These are phyloP conservation scores for Papilio gigon DNA, from an alignment of 2,888 invertebrate species.

Conservation along the genomic window DNA sequence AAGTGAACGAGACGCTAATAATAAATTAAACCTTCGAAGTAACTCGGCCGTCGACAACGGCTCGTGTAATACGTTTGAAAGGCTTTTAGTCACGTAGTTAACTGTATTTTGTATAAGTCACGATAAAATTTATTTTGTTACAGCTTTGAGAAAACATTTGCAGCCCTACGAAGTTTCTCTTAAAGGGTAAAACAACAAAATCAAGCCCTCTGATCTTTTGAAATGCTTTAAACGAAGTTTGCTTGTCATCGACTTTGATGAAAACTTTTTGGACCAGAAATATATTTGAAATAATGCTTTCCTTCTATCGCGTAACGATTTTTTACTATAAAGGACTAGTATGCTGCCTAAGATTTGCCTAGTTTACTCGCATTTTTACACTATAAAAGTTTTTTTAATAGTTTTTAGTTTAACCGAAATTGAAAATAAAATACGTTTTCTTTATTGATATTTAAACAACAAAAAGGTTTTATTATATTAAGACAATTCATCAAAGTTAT, in stretches of 20 bases:
- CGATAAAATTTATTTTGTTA: background rate
- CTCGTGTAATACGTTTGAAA: slow-evolving; percentile 8
- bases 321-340: background rate
- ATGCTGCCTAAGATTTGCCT: too few relatives aligned
- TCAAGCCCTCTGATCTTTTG: background rate
- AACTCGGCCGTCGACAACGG: slow-evolving; percentile 23
- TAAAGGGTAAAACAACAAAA: background rate
- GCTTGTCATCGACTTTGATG: background rate
- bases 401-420: too few relatives aligned
- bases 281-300: background rate
- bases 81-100: slow-evolving; percentile 17
- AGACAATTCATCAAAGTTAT: background rate
- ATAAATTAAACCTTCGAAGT: slow-evolving; percentile 31
- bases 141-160: background rate
- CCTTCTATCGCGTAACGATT: background rate
- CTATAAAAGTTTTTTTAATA: too few relatives aligned
- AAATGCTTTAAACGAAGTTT: slow-evolving; percentile 1
- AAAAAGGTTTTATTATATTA: too few relatives aligned
- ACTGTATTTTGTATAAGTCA: slow-evolving; percentile 17
- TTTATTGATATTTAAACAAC: too few relatives aligned
- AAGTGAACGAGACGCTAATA: slow-evolving; percentile 20
- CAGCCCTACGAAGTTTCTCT: background rate
- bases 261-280: background rate
- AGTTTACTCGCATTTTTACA: too few relatives aligned
- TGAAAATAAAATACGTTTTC: too few relatives aligned